Evolutionary conservation across 2,113 vertebrate species (phyloP), one percentile per base, ranked within the genome.

Genomic region (Salvelinus alpinus): DNA sequence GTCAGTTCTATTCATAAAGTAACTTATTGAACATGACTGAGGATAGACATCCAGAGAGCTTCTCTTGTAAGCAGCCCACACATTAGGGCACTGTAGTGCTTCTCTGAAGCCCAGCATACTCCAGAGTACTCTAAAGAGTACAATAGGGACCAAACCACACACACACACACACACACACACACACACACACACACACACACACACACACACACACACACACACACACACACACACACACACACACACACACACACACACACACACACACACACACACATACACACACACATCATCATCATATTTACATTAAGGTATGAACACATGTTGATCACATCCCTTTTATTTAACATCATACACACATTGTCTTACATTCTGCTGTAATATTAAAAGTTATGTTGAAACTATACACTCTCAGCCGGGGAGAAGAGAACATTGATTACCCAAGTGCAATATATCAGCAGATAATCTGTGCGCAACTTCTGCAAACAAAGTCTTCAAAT

Each of bases 11-110:
- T n/a, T 16, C n/a, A 60, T n/a, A 60, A 60, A 60, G 57, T 60
- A n/a, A n/a, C 18, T 60, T 2, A 60, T 44, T 44, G 38, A 18
- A 60, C 57, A 16, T 60, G 14, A 16, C 14, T n/a, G 57, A 44
- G 38, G 38, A 3, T 44, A 44, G 57, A 60, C 14, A 70, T 18
- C 44, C 48, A 72, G 70, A 72, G 25, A 44, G 38, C 38, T 44
- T 44, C 38, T 44, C 38, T 44, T 73, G 82, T 86, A 84, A 87
- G 82, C 82, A 79, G 60, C 44, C 77, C 74, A 85, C 85, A 83
- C 80, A 78, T 81, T 83, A 85, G 83, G 78, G 77, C 80, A 81
- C 80, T 60, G 75, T 9, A 44, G 8, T 48, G 16, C 5, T 27
- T 25, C 27, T 71, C 27, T 65, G 38, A 47, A 51, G 38, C n/a